phyloP scores from a whole-genome alignment of 2,888 invertebrate genomes.

The Netelia melanura region DNA sequence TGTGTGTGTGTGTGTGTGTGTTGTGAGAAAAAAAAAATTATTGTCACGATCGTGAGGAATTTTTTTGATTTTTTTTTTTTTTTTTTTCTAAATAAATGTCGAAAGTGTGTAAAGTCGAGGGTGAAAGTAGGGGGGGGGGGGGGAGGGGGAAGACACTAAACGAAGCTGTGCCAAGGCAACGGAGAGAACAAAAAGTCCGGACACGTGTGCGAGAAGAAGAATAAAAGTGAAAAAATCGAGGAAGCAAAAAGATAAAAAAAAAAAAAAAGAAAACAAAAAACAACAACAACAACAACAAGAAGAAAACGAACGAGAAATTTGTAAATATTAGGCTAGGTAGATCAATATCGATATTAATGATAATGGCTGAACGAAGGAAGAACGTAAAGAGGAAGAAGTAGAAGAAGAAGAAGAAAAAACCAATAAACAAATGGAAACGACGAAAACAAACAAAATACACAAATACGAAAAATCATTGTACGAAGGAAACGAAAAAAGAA shows the following conservation, averaged over 20 bases:
- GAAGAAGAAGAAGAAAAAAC: constrained; percentile 21
- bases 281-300: constrained; percentile 16
- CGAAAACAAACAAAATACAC: too few relatives aligned
- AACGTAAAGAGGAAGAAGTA: constrained; percentile 51
- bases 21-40: constrained; percentile 10
- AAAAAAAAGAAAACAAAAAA: constrained; percentile 34
- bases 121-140: constrained; percentile 8
- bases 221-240: background rate
- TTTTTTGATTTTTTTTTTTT: too few relatives aligned
- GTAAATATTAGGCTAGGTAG: constrained; percentile 84
- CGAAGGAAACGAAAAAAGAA: constrained; percentile 14
- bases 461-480: constrained; percentile 23
- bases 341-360: constrained; percentile 82
- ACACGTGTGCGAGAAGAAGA: constrained; percentile 11
- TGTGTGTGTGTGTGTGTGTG: constrained; percentile 35
- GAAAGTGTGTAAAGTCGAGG: constrained; percentile 1
- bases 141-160: too few relatives aligned
- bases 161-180: constrained; percentile 69
- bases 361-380: constrained; percentile 72
- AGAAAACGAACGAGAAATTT: constrained; percentile 68
- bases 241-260: constrained; percentile 53
- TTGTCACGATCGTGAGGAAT: constrained; percentile 2
- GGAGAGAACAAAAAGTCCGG: constrained; percentile 55
- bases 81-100: too few relatives aligned
- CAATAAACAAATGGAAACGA: constrained; percentile 19